Evolutionary conservation across 35 echinoderm and acorn worm species (phyloP).

Genomic region (Lytechinus variegatus): DNA sequence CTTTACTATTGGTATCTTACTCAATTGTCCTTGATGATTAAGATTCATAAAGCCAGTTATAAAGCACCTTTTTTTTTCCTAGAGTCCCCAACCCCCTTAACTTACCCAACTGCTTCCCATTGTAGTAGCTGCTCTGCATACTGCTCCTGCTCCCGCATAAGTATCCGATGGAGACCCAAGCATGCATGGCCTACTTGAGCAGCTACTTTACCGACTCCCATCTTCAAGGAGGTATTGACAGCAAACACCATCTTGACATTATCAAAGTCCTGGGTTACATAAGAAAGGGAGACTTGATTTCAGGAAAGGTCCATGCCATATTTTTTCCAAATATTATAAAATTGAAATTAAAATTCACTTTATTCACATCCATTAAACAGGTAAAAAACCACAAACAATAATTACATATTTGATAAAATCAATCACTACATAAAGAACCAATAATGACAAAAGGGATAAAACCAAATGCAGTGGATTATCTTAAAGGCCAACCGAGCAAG

Average conservation of each 20-base stretch:
- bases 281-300: not conserved
- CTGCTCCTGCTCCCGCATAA: slow-evolving; percentile 25
- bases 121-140: slow-evolving; percentile 8
- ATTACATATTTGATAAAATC: too few relatives aligned
- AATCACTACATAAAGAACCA: too few relatives aligned
- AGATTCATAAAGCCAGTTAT: too few relatives aligned
- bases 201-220: slow-evolving; percentile 46
- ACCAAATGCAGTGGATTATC: too few relatives aligned
- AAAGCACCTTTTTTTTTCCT: not conserved
- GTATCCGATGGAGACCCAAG: slow-evolving; percentile 22
- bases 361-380: not conserved
- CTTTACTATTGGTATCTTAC: not conserved
- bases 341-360: not conserved
- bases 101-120: slow-evolving; percentile 40
- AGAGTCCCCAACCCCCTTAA: not conserved
- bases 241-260: slow-evolving; percentile 53
- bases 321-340: not conserved
- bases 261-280: slow-evolving; percentile 10
- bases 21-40: not conserved
- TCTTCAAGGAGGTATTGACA: slow-evolving; percentile 34
- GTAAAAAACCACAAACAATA: too few relatives aligned
- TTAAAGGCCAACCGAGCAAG: too few relatives aligned
- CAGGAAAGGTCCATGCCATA: not conserved
- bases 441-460: too few relatives aligned
- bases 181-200: slow-evolving; percentile 45